Base-by-base conservation (phyloP, 2,113 vertebrate genomes). In the Lophius piscatorius region DNA sequence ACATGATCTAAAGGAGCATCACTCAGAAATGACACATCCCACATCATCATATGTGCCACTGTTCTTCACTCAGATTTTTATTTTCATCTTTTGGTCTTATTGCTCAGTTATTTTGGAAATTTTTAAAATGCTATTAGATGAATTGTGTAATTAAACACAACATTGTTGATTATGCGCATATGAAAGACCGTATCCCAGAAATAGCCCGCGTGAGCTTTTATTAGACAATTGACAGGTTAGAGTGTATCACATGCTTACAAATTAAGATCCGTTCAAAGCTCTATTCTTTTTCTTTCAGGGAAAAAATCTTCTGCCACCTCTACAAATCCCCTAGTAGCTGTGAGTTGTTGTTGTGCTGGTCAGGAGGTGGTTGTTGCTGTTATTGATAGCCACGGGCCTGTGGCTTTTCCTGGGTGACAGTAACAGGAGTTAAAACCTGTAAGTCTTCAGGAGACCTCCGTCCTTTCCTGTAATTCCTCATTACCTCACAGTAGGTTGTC, bases 381-480 rank as follows among this genome's bases (percentile, higher is more conserved):
- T 74, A 68, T 42, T 78, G 64, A 68, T 63, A 69, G 65, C 80
- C 61, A 67, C 60, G 31, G 80, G 81, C 74, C 79, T 80, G 77
- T 78, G 82, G 77, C 73, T 84, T 68, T 85, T 86, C 80, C 82
- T 76, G 64, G 85, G 80, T 90, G 86, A 90, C 83, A 86, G 65
- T 79, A 76, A 65, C 55, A 70, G 60, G 73, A 82, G 56, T 82
- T 87, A 82, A 88, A 83, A 51, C 85, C 75, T 77, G 73, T 85
- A 86, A 90, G 84, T 86, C 84, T 84, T 77, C 72, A 56, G 68
- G 71, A 87, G 81, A 83, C 85, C 82, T 77, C 81, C 77, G 75
- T 85, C 83, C 72, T 83, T 41, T 50, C 76, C 78, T 81, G 78
- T 90, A 89, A 92, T 89, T 88, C 87, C 82, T 87, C 82, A 60